Base-by-base conservation (phyloP, 2,888 invertebrate species). In the Ypsolopha sequella region DNA sequence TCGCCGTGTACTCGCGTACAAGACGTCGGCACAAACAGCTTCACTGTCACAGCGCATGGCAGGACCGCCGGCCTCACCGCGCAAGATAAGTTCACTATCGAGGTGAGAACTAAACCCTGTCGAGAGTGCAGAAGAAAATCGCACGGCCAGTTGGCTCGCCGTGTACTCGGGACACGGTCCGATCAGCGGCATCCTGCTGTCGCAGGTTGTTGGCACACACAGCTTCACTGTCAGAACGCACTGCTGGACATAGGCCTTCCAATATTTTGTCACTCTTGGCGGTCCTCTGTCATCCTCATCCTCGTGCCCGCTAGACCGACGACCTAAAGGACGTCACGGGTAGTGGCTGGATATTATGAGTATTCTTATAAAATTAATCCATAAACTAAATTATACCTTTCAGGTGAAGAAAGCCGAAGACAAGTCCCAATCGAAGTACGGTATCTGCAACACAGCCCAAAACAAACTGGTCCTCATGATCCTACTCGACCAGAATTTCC, bases 51-150 rank as follows among this genome's bases (percentile, higher is more conserved):
- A 53, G 91, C 86, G 7, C 80, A 80, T 53, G 85, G 84, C 0
- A 70, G 67, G 54, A 88, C 88, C 9, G 80, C 72, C 10, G 82
- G 87, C 14, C 82, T 85, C 48, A 86, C 85, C 48, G 91, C 90
- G 54, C 89, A 89, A 48, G 92, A 93, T 71, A 88, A 90, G 48
- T 92, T 93, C 68, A 88, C 89, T 56, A 87, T 94, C 54, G 90
- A 91, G 72, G 91, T 93, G 39, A 66, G 24, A 24, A 2, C 24
- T 24, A 24, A 24, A 2, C 24, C 24, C 24, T 3, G 24, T 4
- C 2, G 24, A 24, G 24, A 24, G 24, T 24, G 24, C 2, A 24
- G 24, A 24, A 3, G 24, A 4, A 24, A 2, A 4, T 4, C 24
- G 24, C 24, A 24, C 4, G 24, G 2, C 24, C 24, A 24, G 24